These are phyloP conservation scores for Drosophila kanekoi DNA, from an alignment of 2,888 invertebrate species.

Conservation along the genomic window DNA sequence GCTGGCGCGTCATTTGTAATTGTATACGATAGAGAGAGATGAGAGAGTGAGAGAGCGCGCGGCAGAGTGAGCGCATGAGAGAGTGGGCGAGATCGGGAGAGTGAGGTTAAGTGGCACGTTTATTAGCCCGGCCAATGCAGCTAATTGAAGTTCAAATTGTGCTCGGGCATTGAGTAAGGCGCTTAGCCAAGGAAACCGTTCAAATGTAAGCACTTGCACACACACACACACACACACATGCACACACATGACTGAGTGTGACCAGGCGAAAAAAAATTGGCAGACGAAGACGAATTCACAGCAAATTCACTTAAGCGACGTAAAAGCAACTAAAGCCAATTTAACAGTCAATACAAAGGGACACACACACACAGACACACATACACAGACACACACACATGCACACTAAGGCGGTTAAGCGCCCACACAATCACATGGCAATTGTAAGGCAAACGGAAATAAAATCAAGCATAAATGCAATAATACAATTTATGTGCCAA, in stretches of 20 bases:
- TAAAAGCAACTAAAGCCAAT: slow-evolving; percentile 73
- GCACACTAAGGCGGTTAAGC: slow-evolving; percentile 34
- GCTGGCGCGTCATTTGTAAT: slow-evolving; percentile 77
- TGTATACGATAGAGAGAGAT: slow-evolving; percentile 54
- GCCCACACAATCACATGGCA: slow-evolving; percentile 62
- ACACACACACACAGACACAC: slow-evolving; percentile 17
- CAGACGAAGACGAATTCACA: slow-evolving; percentile 62
- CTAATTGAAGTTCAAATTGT: slow-evolving; percentile 79
- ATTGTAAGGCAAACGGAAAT: slow-evolving; percentile 76
- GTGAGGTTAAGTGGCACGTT: slow-evolving; percentile 53
- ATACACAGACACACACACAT: slow-evolving; percentile 5
- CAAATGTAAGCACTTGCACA: slow-evolving; percentile 54
- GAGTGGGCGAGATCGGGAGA: slow-evolving; percentile 10
- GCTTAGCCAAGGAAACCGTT: slow-evolving; percentile 67
- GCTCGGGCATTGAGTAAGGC: slow-evolving; percentile 48
- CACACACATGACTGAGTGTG: slow-evolving; percentile 8
- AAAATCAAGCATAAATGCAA: slow-evolving; percentile 81
- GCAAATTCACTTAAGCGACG: slow-evolving; percentile 70
- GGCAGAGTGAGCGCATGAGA: neutral
- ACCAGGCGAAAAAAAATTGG: slow-evolving; percentile 35
- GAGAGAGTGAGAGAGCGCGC: neutral
- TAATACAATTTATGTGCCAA: slow-evolving; percentile 80
- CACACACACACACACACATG: neutral
- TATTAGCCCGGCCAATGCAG: slow-evolving; percentile 69
- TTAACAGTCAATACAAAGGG: slow-evolving; percentile 68